Evolutionary conservation across 2,888 invertebrate genomes (phyloP), one percentile per base, ranked within the genome.

Genomic region (Trichogramma evanescens): DNA sequence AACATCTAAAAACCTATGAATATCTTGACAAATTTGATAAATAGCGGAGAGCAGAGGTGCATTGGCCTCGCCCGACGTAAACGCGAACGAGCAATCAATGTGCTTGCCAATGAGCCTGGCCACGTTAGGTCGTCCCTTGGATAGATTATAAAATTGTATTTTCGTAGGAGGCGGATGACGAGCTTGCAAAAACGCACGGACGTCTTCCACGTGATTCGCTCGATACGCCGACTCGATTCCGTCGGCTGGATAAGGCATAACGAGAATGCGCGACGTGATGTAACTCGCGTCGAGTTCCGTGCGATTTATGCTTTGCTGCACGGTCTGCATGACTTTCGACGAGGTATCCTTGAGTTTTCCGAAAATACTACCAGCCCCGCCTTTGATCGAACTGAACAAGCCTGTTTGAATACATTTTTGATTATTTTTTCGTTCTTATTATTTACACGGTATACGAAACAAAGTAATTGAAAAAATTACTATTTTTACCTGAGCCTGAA

Each of bases 281-380:
- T 95, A 95, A 73, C 89, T 92, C 58, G 95, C 89, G 75, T 97
- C 96, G 72, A 96, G 80, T 78, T 95, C 95, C 54, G 87, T 88
- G 69, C 91, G 83, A 43, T 89, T 90, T 78, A 94, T 93, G 51
- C 89, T 88, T 85, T 93, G 93, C 77, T 94, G 94, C 66, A 97
- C 93, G 45, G 95, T 93, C 76, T 96, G 94, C 89, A 97, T 95
- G 49, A 98, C 95, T 82, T 95, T 96, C 45, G 89, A 89, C 26
- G 96, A 95, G 0, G 95, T 96, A 73, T 97, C 97, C 77, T 95
- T 95, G 41, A 98, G 80, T 74, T 95, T 96, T 73, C 94, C 95
- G 63, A 97, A 82, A 42, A 69, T 61, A 72, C 88, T 94, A 3
- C 95, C 94, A 38, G 96, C 95, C 54, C 95, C 95, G 39, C 95